phyloP scores from a whole-genome alignment of 2,113 vertebrate species.

The Nasalis larvatus region DNA sequence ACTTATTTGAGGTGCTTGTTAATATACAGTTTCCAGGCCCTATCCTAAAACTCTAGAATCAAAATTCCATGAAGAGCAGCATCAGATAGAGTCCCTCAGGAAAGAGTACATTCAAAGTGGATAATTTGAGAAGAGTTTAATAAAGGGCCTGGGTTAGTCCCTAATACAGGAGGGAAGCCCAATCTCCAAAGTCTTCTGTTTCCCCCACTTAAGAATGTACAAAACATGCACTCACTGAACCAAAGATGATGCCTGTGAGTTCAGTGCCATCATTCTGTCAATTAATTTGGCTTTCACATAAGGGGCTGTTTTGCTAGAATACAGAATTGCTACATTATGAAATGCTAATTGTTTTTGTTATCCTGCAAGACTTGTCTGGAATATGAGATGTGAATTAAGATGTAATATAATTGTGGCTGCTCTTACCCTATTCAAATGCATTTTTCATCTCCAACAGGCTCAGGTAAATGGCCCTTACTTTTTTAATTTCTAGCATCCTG shows the following conservation, averaged over 20 bases:
- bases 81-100: not conserved
- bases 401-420: conserved; percentile 60
- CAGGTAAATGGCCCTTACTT: not conserved
- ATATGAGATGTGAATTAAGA: conserved; percentile 75
- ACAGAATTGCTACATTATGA: conserved; percentile 56
- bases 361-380: conserved; percentile 40
- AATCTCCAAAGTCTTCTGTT: not conserved
- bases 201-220: not conserved
- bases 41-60: not conserved
- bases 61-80: not conserved
- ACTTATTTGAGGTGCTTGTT: not conserved
- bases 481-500: conserved; percentile 2
- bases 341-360: conserved; percentile 60
- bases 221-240: not conserved
- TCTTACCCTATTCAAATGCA: conserved; percentile 61
- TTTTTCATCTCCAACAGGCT: conserved; percentile 53
- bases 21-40: not conserved
- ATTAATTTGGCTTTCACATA: conserved; percentile 22
- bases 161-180: not conserved
- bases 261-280: not conserved
- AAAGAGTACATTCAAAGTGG: not conserved
- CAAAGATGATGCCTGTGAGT: not conserved
- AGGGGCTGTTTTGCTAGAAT: conserved; percentile 25
- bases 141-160: not conserved
- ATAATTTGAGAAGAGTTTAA: not conserved